A percentile compares a stretch with the other conserved stretches of the same genome.
Conservation (phyloP, 2,888 invertebrate species). For the Mylabris sibirica region DNA sequence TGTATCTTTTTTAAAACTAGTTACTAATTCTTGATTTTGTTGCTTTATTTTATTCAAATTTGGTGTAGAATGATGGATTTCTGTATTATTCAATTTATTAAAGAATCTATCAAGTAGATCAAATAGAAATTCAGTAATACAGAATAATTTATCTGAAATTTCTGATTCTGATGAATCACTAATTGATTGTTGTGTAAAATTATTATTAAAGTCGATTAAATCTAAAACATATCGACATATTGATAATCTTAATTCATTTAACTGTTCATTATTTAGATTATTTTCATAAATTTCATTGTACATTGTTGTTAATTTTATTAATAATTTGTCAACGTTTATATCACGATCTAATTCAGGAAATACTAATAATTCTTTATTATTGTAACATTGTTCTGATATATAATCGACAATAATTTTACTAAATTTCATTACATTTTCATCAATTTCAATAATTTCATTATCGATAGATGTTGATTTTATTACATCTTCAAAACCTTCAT, state of each 20-base stretch:
- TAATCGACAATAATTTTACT: slow-evolving; percentile 50
- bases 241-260: slow-evolving; percentile 48
- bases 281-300: slow-evolving; percentile 48
- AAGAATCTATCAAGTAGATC: slow-evolving; percentile 57
- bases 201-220: slow-evolving; percentile 45
- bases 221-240: slow-evolving; percentile 45
- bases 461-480: slow-evolving; percentile 8
- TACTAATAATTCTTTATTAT: slow-evolving; percentile 52
- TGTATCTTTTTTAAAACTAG: slow-evolving; percentile 48
- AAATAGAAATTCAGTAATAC: slow-evolving; percentile 55
- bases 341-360: slow-evolving; percentile 56
- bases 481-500: slow-evolving; percentile 48
- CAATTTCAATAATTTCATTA: neutral
- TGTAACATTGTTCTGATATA: slow-evolving; percentile 53
- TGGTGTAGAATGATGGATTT: slow-evolving; percentile 43
- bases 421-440: slow-evolving; percentile 41
- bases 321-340: slow-evolving; percentile 48
- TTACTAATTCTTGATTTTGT: slow-evolving; percentile 36
- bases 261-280: slow-evolving; percentile 44
- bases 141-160: slow-evolving; percentile 54
- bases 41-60: slow-evolving; percentile 11
- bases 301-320: slow-evolving; percentile 42
- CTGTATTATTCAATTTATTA: slow-evolving; percentile 29
- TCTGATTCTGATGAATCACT: slow-evolving; percentile 38
- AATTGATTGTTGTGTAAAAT: slow-evolving; percentile 33